Evolutionary conservation across 2,113 vertebrate species (phyloP).

Genomic region (Odocoileus hemionus): DNA sequence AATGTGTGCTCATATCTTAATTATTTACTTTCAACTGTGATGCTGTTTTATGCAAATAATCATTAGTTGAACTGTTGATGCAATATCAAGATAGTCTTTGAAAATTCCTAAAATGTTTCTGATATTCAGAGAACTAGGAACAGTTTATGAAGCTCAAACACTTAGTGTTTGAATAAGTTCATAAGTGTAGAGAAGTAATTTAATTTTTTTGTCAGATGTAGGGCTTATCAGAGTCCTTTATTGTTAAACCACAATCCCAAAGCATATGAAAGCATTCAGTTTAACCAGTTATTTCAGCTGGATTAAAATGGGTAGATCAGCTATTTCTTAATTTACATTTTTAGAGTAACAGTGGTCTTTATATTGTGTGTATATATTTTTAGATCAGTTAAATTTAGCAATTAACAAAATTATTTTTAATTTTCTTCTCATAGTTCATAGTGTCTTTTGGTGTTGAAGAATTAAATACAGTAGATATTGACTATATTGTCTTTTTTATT

Average conservation of each 20-base stretch:
- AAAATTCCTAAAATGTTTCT: constrained; percentile 37
- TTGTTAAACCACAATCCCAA: constrained; percentile 5
- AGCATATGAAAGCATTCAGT: neutral
- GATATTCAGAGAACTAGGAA: constrained; percentile 22
- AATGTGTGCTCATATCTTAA: neutral
- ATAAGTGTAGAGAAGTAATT: constrained; percentile 12
- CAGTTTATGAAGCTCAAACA: neutral
- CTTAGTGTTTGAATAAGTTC: neutral
- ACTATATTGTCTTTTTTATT: neutral
- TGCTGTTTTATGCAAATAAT: constrained; percentile 6
- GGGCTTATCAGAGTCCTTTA: neutral
- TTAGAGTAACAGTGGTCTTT: constrained; percentile 14
- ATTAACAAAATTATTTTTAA: constrained; percentile 39
- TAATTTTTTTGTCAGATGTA: neutral
- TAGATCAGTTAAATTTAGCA: constrained; percentile 6
- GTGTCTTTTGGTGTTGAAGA: neutral
- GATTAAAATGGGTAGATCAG: neutral
- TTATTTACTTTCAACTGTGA: neutral
- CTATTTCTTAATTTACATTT: constrained; percentile 35
- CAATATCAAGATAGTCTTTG: neutral
- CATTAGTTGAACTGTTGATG: constrained; percentile 16
- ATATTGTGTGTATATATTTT: neutral
- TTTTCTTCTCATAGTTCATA: neutral
- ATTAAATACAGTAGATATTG: constrained; percentile 20
- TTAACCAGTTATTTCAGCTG: neutral